Base-by-base conservation (phyloP, 2,113 vertebrate genomes). In the Oncorhynchus mykiss region DNA sequence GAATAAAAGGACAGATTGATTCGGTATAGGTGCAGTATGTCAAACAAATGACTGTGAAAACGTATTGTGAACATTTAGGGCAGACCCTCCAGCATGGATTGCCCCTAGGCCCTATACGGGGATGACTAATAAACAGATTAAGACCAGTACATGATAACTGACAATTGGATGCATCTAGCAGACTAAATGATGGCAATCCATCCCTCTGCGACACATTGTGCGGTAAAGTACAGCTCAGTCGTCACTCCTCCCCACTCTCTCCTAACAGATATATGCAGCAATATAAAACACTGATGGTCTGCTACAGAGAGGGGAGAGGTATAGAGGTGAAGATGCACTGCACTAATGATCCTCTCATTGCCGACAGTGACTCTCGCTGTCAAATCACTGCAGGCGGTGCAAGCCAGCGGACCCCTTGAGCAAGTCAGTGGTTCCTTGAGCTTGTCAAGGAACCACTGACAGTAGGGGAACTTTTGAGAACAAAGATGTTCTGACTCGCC, bases 321-420 rank as follows among this genome's bases (percentile, higher is more conserved):
- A 67, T 20, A 66, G 65, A 67, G 79, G 65, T 59, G 60, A 75
- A 75, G 73, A 67, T 45, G 51, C 75, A 67, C 71, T 77, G 11
- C 76, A 82, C 79, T 86, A 86, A 88, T 91, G 86, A 90, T 85
- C 78, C 2, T 70, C 72, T 86, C 71, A 20, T 48, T 34, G 67
- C 60, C 54, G 82, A 81, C 75, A 73, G 75, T 71, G 49, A 22
- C 77, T 66, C 39, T 45, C 1, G 39, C 85, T 79, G 88, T 90
- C 87, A 90, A 45, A 45, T 45, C 91, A 85, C 65, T 34, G 70
- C 13, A 2, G 14, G 76, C 39, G 70, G 54, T 70, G 71, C 70
- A 70, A 85, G 72, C 73, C 84, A 78, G 76, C 2, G 0, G 79
- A 76, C 79, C 57, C 34, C 31, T 34, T 34, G 31, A 34, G 71